phyloP scores from a whole-genome alignment of 2,113 vertebrate species.

The human (Homo sapiens) region GRCh38 chr18:15146501-15147000 shows the following conservation, averaged over 20 bases:
- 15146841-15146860: not conserved
- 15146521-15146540: constrained; percentile 31
- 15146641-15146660: constrained; percentile 30
- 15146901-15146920: constrained; percentile 36
- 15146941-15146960: constrained; percentile 1
- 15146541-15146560: not conserved
- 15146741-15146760: constrained; percentile 64
- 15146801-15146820: constrained; percentile 59
- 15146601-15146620: constrained; percentile 55
- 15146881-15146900: not conserved
- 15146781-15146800: constrained; percentile 51
- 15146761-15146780: not conserved
- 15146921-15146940: not conserved
- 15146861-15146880: not conserved
- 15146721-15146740: constrained; percentile 48
- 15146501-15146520: constrained; percentile 25
- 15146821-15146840: constrained; percentile 38
- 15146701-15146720: constrained; percentile 44
- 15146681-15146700: constrained; percentile 20
- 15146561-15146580: not conserved
- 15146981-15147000: not conserved
- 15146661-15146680: constrained; percentile 17
- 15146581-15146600: constrained; percentile 45
- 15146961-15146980: constrained; percentile 4
- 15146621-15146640: constrained; percentile 48